These are phyloP conservation scores for Macroglossus sobrinus DNA, from an alignment of 2,113 vertebrate genomes.

Conservation along the genomic window DNA sequence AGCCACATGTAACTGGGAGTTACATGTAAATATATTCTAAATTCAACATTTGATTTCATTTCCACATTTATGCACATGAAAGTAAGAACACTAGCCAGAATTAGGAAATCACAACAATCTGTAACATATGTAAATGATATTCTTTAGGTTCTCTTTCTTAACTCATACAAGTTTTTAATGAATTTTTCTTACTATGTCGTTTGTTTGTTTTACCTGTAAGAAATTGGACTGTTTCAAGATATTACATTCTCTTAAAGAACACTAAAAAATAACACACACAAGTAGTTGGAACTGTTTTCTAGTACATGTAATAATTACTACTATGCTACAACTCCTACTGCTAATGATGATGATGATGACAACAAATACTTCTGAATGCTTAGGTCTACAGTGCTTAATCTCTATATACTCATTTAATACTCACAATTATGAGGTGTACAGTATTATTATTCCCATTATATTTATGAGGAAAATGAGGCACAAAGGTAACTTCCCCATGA, in stretches of 20 bases:
- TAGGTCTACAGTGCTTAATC: background rate
- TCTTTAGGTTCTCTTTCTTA: background rate
- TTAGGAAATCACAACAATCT: background rate
- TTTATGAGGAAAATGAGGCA: background rate
- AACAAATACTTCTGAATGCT: background rate
- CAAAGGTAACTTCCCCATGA: background rate
- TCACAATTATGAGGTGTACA: background rate
- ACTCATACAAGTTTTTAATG: background rate
- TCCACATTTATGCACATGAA: background rate
- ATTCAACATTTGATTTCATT: background rate
- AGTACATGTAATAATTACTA: background rate
- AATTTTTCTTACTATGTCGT: background rate
- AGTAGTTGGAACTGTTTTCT: background rate
- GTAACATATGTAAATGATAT: background rate
- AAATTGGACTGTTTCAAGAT: background rate
- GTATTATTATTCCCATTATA: background rate
- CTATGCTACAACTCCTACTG: background rate
- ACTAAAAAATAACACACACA: background rate
- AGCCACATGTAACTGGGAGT: background rate
- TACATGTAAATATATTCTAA: background rate
- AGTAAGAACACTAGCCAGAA: background rate
- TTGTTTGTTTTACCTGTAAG: background rate
- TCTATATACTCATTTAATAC: background rate
- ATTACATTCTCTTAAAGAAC: background rate
- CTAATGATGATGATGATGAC: background rate